These are phyloP conservation scores for Drosophila pegasa DNA, from an alignment of 2,888 invertebrate species.

Conservation along the genomic window DNA sequence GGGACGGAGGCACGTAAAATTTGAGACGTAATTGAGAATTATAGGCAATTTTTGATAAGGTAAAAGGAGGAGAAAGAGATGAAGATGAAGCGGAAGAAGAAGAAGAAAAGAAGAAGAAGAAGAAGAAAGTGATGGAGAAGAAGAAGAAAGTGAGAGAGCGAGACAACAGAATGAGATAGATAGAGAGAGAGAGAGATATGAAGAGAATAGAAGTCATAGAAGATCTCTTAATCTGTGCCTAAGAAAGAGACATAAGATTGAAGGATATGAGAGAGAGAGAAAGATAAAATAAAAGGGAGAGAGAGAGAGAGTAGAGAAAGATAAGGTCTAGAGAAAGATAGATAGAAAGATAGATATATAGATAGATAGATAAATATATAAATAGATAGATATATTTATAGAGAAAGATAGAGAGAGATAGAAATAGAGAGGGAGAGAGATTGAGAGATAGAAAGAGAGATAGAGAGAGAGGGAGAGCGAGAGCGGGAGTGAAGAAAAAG, in stretches of 20 bases:
- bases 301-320: background rate
- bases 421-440: background rate
- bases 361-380: background rate
- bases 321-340: background rate
- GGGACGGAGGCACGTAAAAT: background rate
- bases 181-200: background rate
- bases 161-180: background rate
- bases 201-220: background rate
- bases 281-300: background rate
- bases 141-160: too few species aligned
- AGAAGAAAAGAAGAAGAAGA: background rate
- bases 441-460: background rate
- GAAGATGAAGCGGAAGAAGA: background rate
- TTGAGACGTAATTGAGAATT: too few species aligned
- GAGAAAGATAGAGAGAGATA: background rate
- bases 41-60: constrained; percentile 10
- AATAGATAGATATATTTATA: background rate
- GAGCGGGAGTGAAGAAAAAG: background rate
- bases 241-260: background rate
- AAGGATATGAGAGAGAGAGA: background rate
- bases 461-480: background rate
- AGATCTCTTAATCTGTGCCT: too few species aligned
- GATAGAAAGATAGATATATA: background rate
- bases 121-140: too few species aligned
- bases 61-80: background rate